phyloP scores from a whole-genome alignment of 2,888 invertebrate genomes.

The Celastrina argiolus region DNA sequence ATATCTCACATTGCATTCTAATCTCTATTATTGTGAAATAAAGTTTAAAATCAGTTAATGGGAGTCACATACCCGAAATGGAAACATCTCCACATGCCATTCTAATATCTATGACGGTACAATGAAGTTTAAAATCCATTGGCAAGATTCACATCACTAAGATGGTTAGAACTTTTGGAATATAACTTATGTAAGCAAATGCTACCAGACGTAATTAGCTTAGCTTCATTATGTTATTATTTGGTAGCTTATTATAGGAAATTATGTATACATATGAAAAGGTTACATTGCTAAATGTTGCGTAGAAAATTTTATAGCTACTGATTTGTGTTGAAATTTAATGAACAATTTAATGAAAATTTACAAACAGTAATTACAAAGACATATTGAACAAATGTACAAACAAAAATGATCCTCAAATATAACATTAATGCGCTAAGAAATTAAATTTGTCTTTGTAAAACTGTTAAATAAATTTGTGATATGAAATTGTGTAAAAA shows the following conservation, averaged over 20 bases:
- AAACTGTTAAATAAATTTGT: no score
- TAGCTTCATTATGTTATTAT: conserved; percentile 3
- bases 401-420: no score
- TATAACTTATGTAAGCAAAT: neutral
- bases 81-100: no score
- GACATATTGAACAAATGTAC: no score
- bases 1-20: neutral
- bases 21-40: neutral
- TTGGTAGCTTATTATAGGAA: conserved; percentile 1
- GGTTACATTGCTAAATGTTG: neutral
- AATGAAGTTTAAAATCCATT: no score
- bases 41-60: neutral
- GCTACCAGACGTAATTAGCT: neutral
- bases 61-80: neutral
- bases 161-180: neutral
- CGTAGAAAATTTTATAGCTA: neutral
- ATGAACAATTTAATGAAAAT: no score
- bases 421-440: no score
- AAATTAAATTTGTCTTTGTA: no score
- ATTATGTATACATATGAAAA: neutral
- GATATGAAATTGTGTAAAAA: no score
- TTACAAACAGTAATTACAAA: no score
- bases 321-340: neutral
- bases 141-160: no score
- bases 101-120: no score